Percentiles rank a stretch among this genome's conserved stretches.
These are phyloP conservation scores for Myopa tessellatipennis DNA, from an alignment of 2,888 invertebrate genomes.

Conservation along the genomic window DNA sequence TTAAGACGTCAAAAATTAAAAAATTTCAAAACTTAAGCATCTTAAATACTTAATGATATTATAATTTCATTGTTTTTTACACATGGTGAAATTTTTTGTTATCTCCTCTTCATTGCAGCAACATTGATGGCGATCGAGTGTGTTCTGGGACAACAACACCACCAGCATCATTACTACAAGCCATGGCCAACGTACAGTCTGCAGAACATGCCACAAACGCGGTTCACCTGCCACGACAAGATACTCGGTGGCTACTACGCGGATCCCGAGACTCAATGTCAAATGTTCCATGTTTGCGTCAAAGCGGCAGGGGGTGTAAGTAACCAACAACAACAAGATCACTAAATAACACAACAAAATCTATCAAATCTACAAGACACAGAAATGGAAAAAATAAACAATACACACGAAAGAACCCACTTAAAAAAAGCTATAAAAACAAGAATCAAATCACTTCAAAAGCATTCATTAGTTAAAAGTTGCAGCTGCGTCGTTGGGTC, in stretches of 20 bases:
- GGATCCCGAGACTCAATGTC: slow-evolving; percentile 86
- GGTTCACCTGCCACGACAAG: slow-evolving; percentile 85
- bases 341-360: background rate
- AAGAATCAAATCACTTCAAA: slow-evolving; percentile 34
- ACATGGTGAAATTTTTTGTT: slow-evolving; percentile 13
- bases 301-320: slow-evolving; percentile 81
- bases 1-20: no score
- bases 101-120: slow-evolving; percentile 50
- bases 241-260: slow-evolving; percentile 91
- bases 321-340: slow-evolving; percentile 42
- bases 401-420: background rate
- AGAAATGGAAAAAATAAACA: no score
- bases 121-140: slow-evolving; percentile 52
- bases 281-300: slow-evolving; percentile 91
- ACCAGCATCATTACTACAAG: slow-evolving; percentile 52
- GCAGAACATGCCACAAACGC: slow-evolving; percentile 72
- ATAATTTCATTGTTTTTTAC: no score
- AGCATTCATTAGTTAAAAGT: background rate
- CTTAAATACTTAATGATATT: no score
- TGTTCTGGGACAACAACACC: slow-evolving; percentile 53
- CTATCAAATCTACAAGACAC: background rate
- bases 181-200: slow-evolving; percentile 72
- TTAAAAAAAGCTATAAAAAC: slow-evolving; percentile 14
- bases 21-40: no score
- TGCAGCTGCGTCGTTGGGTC: slow-evolving; percentile 10